phyloP scores from a whole-genome alignment of 2,113 vertebrate species.

The Percina caprodes region DNA sequence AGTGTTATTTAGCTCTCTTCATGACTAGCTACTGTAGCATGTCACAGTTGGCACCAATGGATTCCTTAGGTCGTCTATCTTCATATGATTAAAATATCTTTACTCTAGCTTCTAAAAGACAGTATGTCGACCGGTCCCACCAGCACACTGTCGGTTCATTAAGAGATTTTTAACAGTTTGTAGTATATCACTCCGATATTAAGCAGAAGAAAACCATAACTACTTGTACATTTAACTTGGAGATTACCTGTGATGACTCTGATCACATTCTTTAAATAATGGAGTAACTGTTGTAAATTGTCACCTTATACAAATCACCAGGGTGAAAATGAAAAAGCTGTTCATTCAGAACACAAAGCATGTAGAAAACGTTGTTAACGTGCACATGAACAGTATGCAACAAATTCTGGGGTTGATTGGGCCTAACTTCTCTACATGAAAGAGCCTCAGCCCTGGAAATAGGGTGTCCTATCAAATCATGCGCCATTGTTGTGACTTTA shows the following conservation, averaged over 20 bases:
- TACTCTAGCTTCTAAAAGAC: no score
- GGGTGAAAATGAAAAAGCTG: background rate
- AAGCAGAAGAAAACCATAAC: background rate
- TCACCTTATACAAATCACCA: background rate
- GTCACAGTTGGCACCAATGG: no score
- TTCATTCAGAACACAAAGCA: background rate
- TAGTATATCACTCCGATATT: background rate
- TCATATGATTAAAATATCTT: no score
- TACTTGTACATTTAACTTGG: background rate
- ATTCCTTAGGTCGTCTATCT: no score
- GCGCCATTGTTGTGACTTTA: conserved; percentile 36
- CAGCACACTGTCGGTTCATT: no score
- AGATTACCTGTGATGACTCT: background rate
- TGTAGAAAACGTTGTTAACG: background rate
- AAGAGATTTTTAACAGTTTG: no score
- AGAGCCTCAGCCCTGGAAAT: conserved; percentile 15
- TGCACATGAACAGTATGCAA: background rate
- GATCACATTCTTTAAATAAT: background rate
- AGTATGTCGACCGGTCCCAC: no score
- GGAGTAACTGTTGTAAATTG: background rate
- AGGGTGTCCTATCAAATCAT: conserved; percentile 34
- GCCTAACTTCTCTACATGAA: conserved; percentile 1
- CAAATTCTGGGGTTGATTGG: background rate
- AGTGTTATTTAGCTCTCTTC: no score
- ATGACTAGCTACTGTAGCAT: no score